Evolutionary conservation across 53 echinoderm and acorn worm genomes (phyloP).

Genomic region (Glandiceps talaboti): DNA sequence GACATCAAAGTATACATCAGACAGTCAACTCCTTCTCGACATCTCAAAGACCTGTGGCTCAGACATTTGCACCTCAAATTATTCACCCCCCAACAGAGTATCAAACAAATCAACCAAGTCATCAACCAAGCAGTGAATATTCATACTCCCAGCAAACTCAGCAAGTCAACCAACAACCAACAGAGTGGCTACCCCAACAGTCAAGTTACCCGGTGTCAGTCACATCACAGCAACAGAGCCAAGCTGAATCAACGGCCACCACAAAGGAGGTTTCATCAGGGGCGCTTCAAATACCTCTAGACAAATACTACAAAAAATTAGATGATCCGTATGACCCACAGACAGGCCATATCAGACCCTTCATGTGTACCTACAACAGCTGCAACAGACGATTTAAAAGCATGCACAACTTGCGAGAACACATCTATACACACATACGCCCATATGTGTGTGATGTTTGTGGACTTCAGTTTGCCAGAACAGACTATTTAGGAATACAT

Average conservation of each 20-base stretch:
- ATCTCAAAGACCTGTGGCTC: neutral
- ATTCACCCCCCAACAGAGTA: neutral
- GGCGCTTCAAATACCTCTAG: neutral
- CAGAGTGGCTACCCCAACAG: neutral
- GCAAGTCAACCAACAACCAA: neutral
- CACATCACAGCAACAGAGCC: too few species aligned
- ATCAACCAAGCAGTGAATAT: too few species aligned
- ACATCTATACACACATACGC: conserved; percentile 89
- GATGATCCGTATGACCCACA: neutral
- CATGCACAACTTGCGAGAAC: conserved; percentile 96
- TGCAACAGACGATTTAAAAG: conserved; percentile 84
- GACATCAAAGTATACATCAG: too few species aligned
- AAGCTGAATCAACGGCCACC: neutral
- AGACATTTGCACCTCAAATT: neutral
- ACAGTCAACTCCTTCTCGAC: too few species aligned
- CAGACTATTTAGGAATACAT: conserved; percentile 93
- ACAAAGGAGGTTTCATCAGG: neutral
- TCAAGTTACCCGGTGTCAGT: too few species aligned
- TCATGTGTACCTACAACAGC: conserved; percentile 37
- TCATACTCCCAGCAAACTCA: neutral
- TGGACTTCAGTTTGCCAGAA: conserved; percentile 68
- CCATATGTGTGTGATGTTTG: conserved; percentile 89
- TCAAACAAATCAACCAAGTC: neutral
- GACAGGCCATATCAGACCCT: conserved; percentile 32
- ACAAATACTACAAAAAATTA: neutral